Base-by-base conservation (phyloP, 1,140 invertebrate genomes). In the Lucilia sericata region DNA sequence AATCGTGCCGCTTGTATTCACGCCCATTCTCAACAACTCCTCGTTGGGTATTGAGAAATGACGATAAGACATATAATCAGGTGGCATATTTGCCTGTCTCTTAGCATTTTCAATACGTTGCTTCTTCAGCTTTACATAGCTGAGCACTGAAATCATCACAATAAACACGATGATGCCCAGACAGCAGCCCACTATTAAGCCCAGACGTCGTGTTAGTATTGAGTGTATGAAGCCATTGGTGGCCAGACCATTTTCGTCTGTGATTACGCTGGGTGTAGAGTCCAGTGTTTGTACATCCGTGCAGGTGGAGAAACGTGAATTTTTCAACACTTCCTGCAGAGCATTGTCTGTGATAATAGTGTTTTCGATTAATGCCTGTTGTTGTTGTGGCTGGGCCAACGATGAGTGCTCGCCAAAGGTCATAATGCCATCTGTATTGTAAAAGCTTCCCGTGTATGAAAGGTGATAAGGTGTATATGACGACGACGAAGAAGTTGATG, bases 91-190 rank as follows among this genome's bases (percentile, higher is more conserved):
- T 19, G 92, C 91, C 87, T 94, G 93, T 49, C 94, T 90, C 91
- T 97, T 97, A 5, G 94, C 92, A 9, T 94, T 93, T 80, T 94
- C 94, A 19, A 91, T 88, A 17, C 96, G 92, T 86, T 96, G 95
- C 90, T 96, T 96, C 89, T 97, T 96, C 84, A 96, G 93, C 89
- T 97, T 96, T 85, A 97, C 93, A 89, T 96, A 97, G 21, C 96
- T 96, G n/a, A 97, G 92, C 36, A 96, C 94, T 2, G 96, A 95
- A 2, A 97, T 94, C 84, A 97, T 92, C 1, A 96, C 94, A 21
- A 97, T 92, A 87, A 97, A 96, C 9, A 97, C 95, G 21, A 96
- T 94, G 87, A 96, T 95, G 83, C 96, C 96, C 93, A 97, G 94
- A 85, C 95, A 96, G 87, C 95, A 95, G 55, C 96, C 96, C 8